Conservation (phyloP, 2,113 vertebrate species). For the Ceuthmochares aereus region DNA sequence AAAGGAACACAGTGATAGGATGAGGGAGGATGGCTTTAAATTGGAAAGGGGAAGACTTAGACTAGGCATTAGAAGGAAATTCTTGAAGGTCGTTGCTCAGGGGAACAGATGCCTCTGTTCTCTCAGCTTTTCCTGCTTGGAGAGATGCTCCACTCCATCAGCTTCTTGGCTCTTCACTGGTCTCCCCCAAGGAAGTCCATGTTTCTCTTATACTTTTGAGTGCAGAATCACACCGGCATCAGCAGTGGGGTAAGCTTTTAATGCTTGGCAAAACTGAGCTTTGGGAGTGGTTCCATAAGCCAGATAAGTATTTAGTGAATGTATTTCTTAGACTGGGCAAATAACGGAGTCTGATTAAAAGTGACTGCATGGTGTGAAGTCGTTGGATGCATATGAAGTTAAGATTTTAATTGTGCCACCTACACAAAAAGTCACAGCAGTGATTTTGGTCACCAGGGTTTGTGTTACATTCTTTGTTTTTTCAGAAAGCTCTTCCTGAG, state of each 20-base stretch:
- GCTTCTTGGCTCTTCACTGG: too few species aligned
- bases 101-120: too few species aligned
- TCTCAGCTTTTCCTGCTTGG: too few species aligned
- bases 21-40: too few species aligned
- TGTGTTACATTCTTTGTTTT: not conserved
- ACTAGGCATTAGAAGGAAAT: too few species aligned
- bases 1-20: too few species aligned
- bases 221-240: not conserved
- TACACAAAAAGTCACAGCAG: not conserved
- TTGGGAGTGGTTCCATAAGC: not conserved
- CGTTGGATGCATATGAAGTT: fast-evolving
- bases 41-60: too few species aligned
- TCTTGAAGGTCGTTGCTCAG: not conserved
- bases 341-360: not conserved
- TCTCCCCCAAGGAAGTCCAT: too few species aligned
- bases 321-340: not conserved
- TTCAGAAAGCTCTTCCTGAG: not conserved
- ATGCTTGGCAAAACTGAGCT: not conserved
- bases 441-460: not conserved
- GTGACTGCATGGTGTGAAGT: not conserved
- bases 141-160: too few species aligned
- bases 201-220: too few species aligned
- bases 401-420: not conserved
- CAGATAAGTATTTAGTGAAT: not conserved
- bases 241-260: not conserved